Conservation (phyloP, 2,797 vertebrate species). For the Siniperca undulata region DNA sequence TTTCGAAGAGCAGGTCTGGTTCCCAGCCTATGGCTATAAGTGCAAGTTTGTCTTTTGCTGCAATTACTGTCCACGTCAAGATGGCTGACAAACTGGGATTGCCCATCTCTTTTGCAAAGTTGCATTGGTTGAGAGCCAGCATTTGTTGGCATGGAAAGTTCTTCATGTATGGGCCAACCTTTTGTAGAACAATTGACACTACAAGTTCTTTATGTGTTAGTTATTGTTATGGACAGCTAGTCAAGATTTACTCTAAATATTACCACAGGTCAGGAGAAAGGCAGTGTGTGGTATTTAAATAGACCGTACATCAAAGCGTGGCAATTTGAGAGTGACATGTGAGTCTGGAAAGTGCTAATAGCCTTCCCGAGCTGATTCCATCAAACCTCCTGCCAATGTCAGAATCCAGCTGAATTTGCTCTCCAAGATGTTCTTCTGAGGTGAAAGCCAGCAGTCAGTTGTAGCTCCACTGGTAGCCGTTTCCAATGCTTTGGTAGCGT, state of each 20-base stretch:
- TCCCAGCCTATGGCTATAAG: constrained; percentile 54
- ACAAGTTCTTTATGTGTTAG: constrained; percentile 43
- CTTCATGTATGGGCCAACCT: constrained; percentile 52
- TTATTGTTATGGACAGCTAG: constrained; percentile 50
- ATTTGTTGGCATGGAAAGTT: constrained; percentile 67
- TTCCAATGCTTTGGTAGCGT: constrained; percentile 83
- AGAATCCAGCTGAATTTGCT: constrained; percentile 84
- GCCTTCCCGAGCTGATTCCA: constrained; percentile 75
- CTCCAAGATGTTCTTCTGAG: constrained; percentile 83
- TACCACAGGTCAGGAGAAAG: constrained; percentile 72
- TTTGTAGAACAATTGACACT: constrained; percentile 58
- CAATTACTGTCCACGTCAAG: constrained; percentile 68
- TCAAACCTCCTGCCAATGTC: constrained; percentile 78
- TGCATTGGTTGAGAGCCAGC: constrained; percentile 27
- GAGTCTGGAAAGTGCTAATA: constrained; percentile 79
- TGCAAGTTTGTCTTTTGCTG: constrained; percentile 50
- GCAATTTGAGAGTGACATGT: constrained; percentile 75
- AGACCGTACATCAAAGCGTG: constrained; percentile 72
- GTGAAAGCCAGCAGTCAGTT: constrained; percentile 83
- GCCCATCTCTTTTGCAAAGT: constrained; percentile 50
- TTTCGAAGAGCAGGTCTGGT: constrained; percentile 73
- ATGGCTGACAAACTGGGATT: constrained; percentile 57
- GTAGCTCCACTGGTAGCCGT: constrained; percentile 78
- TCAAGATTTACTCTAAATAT: constrained; percentile 69
- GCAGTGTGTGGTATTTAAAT: constrained; percentile 68